A percentile compares a stretch with the other conserved stretches of the same genome.
Conservation (phyloP, 2,888 invertebrate species). For the Suillia variegata region DNA sequence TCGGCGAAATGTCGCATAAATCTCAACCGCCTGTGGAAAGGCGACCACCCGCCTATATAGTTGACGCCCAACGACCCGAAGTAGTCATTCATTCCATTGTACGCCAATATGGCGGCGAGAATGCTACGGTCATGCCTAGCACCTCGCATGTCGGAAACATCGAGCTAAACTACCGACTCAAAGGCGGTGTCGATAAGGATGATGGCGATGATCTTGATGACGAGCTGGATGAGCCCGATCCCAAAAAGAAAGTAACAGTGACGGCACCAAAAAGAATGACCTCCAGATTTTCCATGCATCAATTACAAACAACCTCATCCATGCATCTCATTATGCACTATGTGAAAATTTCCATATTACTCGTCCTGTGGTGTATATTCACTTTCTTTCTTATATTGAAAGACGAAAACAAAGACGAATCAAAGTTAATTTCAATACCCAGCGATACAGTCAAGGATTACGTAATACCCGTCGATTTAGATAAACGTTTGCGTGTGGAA, state of each 20-base stretch:
- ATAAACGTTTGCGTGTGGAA: constrained; percentile 8
- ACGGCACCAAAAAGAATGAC: too few relatives aligned
- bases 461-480: background rate
- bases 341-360: constrained; percentile 62
- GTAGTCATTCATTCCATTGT: too few relatives aligned
- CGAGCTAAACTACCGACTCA: too few relatives aligned
- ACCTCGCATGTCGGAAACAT: too few relatives aligned
- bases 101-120: too few relatives aligned
- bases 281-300: too few relatives aligned
- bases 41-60: too few relatives aligned
- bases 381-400: constrained; percentile 69
- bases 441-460: background rate
- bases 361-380: constrained; percentile 69
- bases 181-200: constrained; percentile 11
- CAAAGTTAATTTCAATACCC: constrained; percentile 66
- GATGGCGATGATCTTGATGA: constrained; percentile 16
- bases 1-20: too few relatives aligned
- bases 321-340: too few relatives aligned
- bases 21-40: too few relatives aligned
- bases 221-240: background rate
- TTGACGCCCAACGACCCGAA: too few relatives aligned
- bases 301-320: background rate
- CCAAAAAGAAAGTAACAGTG: background rate
- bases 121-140: too few relatives aligned
- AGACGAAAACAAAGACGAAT: constrained; percentile 66